These are phyloP conservation scores for Nyctibius bracteatus DNA, from an alignment of 2,113 vertebrate genomes.

Conservation along the genomic window DNA sequence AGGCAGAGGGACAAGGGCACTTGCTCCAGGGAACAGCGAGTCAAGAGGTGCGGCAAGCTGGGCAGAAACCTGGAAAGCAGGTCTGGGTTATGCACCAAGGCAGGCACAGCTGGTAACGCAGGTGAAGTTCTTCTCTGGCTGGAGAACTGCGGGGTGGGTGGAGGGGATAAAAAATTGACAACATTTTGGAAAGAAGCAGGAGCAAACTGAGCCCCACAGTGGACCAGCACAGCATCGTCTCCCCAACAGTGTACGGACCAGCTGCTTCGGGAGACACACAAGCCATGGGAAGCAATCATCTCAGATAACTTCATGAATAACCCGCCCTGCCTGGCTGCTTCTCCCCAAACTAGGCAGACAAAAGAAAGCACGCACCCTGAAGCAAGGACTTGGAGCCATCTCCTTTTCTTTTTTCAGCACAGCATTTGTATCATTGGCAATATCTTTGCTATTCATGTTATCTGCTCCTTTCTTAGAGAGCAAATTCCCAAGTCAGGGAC, in stretches of 20 bases:
- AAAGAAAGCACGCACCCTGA: not conserved
- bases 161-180: not conserved
- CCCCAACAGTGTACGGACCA: fast-evolving
- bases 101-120: not conserved
- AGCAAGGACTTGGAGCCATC: not conserved
- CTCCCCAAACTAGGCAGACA: not conserved
- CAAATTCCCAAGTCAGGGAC: not conserved
- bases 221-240: not conserved
- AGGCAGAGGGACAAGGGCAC: not conserved
- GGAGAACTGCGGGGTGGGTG: not conserved
- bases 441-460: not conserved
- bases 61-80: not conserved
- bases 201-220: not conserved
- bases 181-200: not conserved
- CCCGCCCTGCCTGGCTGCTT: not conserved
- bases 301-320: fast-evolving
- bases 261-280: not conserved
- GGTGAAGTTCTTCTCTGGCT: not conserved
- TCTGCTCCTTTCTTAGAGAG: not conserved
- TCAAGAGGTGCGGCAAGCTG: not conserved
- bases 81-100: not conserved
- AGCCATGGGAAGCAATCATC: fast-evolving
- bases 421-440: not conserved
- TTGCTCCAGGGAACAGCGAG: not conserved
- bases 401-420: not conserved